Percentiles rank a stretch among this genome's conserved stretches.
Evolutionary conservation across 2,113 vertebrate genomes (phyloP).

Genomic region (Eubucco bourcierii): DNA sequence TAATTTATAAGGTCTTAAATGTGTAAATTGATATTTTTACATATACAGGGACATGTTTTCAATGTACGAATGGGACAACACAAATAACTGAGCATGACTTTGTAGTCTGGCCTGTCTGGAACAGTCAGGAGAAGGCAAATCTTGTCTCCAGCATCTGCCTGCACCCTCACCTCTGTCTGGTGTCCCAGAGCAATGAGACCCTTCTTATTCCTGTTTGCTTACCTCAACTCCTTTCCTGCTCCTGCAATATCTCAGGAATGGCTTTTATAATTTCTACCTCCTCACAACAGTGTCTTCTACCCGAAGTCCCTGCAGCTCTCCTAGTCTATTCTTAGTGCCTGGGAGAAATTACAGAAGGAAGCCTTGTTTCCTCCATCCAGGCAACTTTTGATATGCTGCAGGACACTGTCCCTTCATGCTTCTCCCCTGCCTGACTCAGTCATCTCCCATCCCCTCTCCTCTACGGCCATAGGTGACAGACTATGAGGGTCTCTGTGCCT

Average conservation of each 20-base stretch:
- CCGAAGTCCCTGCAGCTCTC: neutral
- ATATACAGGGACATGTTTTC: neutral
- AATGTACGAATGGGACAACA: neutral
- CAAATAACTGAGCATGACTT: neutral
- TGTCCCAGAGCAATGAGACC: neutral
- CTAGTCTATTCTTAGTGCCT: neutral
- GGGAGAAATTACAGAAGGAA: neutral
- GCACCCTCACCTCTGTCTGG: neutral
- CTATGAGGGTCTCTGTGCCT: neutral
- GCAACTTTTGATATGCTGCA: neutral
- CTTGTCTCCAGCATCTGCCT: neutral
- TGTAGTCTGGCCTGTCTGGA: neutral
- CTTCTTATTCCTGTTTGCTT: neutral
- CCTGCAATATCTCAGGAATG: neutral
- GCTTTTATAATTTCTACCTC: neutral
- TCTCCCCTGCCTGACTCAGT: neutral
- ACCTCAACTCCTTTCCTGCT: neutral
- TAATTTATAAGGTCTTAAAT: neutral
- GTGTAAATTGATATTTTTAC: neutral
- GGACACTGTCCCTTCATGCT: neutral
- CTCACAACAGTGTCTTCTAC: neutral
- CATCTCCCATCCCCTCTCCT: neutral
- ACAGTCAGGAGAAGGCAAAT: neutral
- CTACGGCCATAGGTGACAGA: neutral
- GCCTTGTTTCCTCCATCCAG: neutral